These are phyloP conservation scores for Aplysia californica DNA, from an alignment of 1,140 invertebrate genomes.

Conservation along the genomic window DNA sequence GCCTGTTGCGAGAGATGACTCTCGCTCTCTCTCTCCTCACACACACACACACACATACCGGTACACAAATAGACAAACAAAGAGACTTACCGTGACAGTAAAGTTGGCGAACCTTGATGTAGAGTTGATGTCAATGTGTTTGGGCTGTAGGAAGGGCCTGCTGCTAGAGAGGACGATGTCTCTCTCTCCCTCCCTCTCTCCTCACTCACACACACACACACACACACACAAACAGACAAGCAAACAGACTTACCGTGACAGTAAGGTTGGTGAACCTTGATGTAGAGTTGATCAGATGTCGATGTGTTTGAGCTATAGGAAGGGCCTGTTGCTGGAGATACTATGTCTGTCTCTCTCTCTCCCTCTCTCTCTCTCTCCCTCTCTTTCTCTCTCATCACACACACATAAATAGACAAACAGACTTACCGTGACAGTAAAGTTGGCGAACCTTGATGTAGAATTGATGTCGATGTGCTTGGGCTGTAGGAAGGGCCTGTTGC, in stretches of 20 bases:
- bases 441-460: constrained; percentile 40
- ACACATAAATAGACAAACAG: background rate
- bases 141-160: constrained; percentile 42
- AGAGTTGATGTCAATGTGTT: constrained; percentile 44
- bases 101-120: constrained; percentile 46
- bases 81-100: constrained; percentile 42
- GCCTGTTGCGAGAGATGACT: constrained; percentile 38
- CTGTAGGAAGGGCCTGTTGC: constrained; percentile 42
- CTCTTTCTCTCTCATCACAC: background rate
- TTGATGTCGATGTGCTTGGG: constrained; percentile 50
- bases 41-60: background rate
- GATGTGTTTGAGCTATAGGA: constrained; percentile 44
- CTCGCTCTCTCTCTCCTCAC: background rate
- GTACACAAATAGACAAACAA: background rate
- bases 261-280: constrained; percentile 45
- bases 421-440: constrained; percentile 51
- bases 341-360: background rate
- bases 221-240: background rate
- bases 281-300: constrained; percentile 45
- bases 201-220: too few species aligned
- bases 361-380: background rate
- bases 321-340: constrained; percentile 41
- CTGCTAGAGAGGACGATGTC: constrained; percentile 48
- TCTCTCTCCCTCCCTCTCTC: background rate
- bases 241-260: constrained; percentile 40